Percentiles rank a stretch among this genome's conserved stretches.
These are phyloP conservation scores for Sterrhoptilus dennistouni DNA, from an alignment of 2,113 vertebrate species.

Conservation along the genomic window DNA sequence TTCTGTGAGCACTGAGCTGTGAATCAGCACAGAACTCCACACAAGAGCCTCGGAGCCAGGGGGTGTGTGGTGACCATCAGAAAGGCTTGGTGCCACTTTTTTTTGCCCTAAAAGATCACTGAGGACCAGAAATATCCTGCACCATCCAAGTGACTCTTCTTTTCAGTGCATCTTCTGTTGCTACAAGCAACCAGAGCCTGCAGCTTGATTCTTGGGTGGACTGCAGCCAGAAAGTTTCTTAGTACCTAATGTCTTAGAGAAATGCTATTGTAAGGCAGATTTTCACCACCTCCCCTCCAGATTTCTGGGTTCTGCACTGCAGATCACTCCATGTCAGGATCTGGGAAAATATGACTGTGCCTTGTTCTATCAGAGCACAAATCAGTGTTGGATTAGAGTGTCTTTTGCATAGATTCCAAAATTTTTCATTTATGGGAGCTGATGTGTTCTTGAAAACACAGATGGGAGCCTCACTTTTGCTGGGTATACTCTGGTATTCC, in stretches of 20 bases:
- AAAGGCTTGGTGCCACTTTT: neutral
- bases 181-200: constrained; percentile 44
- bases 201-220: constrained; percentile 43
- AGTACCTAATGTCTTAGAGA: neutral
- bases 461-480: constrained; percentile 37
- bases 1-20: neutral
- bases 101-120: neutral
- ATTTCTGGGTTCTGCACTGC: neutral
- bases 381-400: neutral
- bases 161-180: constrained; percentile 14
- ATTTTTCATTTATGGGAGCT: neutral
- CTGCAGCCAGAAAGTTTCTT: constrained; percentile 27
- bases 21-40: neutral
- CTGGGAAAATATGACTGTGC: neutral
- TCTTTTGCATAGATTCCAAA: neutral
- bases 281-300: constrained; percentile 29
- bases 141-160: neutral
- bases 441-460: neutral
- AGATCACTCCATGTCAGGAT: neutral
- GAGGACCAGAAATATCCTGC: neutral
- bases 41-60: neutral
- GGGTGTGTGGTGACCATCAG: neutral
- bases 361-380: neutral
- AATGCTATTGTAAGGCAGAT: constrained; percentile 31
- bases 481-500: constrained; percentile 30